Percentiles rank a stretch among this genome's conserved stretches.
phyloP scores from a whole-genome alignment of 1,140 invertebrate species.

The Zaprionus ghesquierei region DNA sequence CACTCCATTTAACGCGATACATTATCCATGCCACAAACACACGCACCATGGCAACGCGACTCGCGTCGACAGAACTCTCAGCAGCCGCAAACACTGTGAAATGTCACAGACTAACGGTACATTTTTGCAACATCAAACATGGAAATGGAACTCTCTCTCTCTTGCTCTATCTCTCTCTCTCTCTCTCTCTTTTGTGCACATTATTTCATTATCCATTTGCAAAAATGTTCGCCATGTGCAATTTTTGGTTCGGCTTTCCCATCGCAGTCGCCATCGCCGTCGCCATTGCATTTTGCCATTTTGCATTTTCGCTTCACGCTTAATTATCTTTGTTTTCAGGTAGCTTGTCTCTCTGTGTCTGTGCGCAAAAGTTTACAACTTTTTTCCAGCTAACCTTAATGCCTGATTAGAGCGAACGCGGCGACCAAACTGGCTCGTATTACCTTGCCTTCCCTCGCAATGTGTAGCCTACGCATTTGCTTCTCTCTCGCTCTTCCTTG shows the following conservation, averaged over 20 bases:
- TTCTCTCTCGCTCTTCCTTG: too few relatives aligned
- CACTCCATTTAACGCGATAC: conserved; percentile 31
- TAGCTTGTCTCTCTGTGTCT: not conserved
- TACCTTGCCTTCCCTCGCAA: too few relatives aligned
- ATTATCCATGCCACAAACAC: not conserved
- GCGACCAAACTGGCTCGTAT: too few relatives aligned
- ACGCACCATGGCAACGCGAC: too few relatives aligned
- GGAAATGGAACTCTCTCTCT: not conserved
- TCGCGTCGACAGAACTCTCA: too few relatives aligned
- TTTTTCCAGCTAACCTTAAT: conserved; percentile 22
- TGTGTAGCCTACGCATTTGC: too few relatives aligned
- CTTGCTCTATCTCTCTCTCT: not conserved
- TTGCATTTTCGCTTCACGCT: conserved; percentile 12
- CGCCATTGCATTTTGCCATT: conserved; percentile 13
- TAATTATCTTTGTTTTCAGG: conserved; percentile 43
- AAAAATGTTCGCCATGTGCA: conserved; percentile 25
- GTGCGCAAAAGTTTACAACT: not conserved
- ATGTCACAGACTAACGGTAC: not conserved
- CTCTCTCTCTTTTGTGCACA: not conserved
- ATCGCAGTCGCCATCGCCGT: too few relatives aligned
- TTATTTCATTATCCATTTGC: conserved; percentile 33
- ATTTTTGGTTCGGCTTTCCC: conserved; percentile 16
- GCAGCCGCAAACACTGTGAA: not conserved
- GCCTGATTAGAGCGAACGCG: conserved; percentile 19
- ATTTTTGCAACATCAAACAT: conserved; percentile 1